Evolutionary conservation across 2,797 vertebrate genomes (phyloP), one percentile per base, ranked within the genome.

Genomic region (Podarcis siculus): DNA sequence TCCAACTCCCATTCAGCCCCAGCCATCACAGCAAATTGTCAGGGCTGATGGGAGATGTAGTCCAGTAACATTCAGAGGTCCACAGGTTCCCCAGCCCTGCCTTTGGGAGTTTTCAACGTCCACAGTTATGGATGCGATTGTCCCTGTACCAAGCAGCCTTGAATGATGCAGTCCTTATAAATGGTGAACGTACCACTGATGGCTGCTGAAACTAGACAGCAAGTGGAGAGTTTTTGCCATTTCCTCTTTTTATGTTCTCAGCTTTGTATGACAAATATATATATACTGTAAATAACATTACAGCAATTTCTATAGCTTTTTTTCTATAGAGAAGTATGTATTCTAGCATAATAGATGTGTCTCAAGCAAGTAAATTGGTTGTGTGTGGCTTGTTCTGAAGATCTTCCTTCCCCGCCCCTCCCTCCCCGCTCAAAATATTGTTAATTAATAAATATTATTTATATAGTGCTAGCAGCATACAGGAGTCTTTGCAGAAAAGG

Each of bases 151-250:
- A 95, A 95, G 94, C 95, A 95, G 96, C 97, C 96, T 94, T 91
- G 93, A 95, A 99, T 99, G 99, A 99, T 73, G 98, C 97, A 97
- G 94, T 96, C 97, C 98, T 98, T 97, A 95, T 95, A 97, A 99
- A 98, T 92, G 98, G 98, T 97, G 76, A 45, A 37, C 45, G 66
- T 93, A 96, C 98, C 98, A 97, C 83, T 94, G 95, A 97, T 98
- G 97, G 95, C 97, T 96, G 98, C 98, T 97, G 98, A 98, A 97
- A 87, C 92, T 91, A 90, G 94, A 88, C 96, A 95, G 95, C 90
- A 94, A 89, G 89, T 75, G 85, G 92, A 85, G 32, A 39, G 61
- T 89, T 92, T 86, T 94, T 96, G 91, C 94, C 94, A 75, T 94
- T 87, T 64, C 37, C 91, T 91, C 91, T 90, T 88, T 89, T 84